These are phyloP conservation scores for Seira ritae DNA, from an alignment of 2,888 invertebrate species.

Conservation along the genomic window DNA sequence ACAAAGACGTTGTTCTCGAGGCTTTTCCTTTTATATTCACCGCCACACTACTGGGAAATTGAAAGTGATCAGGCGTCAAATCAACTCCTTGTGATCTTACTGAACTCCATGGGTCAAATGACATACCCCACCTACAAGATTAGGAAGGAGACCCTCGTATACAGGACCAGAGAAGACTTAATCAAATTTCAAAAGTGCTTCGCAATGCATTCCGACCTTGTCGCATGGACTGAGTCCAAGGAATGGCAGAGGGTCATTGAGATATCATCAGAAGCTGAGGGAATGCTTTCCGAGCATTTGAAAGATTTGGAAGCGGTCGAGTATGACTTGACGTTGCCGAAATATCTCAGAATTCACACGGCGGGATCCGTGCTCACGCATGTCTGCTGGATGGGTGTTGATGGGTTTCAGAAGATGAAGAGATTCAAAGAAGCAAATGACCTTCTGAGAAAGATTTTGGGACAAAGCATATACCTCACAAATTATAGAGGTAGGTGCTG, in stretches of 20 bases:
- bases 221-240: constrained; percentile 54
- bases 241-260: constrained; percentile 65
- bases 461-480: constrained; percentile 77
- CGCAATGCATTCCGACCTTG: constrained; percentile 58
- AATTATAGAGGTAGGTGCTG: constrained; percentile 79
- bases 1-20: constrained; percentile 76
- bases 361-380: constrained; percentile 77
- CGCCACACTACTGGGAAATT: constrained; percentile 74
- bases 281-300: constrained; percentile 22
- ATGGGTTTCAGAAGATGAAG: constrained; percentile 77
- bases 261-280: constrained; percentile 51
- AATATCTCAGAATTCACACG: constrained; percentile 80
- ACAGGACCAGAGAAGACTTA: constrained; percentile 75
- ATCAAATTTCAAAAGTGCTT: constrained; percentile 73
- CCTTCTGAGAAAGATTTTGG: constrained; percentile 78
- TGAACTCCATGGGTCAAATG: constrained; percentile 76
- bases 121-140: constrained; percentile 76
- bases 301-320: constrained; percentile 31
- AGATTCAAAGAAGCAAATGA: constrained; percentile 78
- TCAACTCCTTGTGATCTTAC: constrained; percentile 75
- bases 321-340: constrained; percentile 76
- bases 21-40: constrained; percentile 76
- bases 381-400: constrained; percentile 76
- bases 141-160: constrained; percentile 75
- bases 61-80: constrained; percentile 72